Evolutionary conservation across 2,888 invertebrate genomes (phyloP).

Genomic region (Mesorhabditis belari): DNA sequence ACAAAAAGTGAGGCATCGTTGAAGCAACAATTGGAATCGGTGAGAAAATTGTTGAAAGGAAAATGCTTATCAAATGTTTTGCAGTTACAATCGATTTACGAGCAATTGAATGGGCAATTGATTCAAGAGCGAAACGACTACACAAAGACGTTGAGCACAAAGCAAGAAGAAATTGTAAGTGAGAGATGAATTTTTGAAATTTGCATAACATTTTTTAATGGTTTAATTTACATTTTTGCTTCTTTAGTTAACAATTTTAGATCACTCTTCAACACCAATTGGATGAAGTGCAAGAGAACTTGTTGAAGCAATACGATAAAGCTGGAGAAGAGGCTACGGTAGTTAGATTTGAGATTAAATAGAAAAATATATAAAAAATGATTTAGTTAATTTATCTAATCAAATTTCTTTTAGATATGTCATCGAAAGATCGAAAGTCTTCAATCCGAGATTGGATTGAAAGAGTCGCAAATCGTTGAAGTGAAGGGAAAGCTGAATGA

Average conservation of each 20-base stretch:
- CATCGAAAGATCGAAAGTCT: neutral
- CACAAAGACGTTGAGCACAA: neutral
- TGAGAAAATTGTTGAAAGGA: neutral
- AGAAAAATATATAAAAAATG: too few relatives aligned
- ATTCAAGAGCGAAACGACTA: neutral
- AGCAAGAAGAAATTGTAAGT: neutral
- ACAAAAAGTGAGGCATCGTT: neutral
- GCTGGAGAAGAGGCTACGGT: too few relatives aligned
- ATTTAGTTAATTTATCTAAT: too few relatives aligned
- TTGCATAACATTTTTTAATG: too few relatives aligned
- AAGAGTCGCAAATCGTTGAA: neutral
- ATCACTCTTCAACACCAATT: neutral
- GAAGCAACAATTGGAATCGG: too few relatives aligned
- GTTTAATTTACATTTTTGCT: too few relatives aligned
- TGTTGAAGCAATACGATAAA: neutral
- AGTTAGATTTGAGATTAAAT: too few relatives aligned
- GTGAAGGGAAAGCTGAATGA: neutral
- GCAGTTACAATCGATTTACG: neutral
- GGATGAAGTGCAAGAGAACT: neutral
- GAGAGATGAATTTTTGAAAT: too few relatives aligned
- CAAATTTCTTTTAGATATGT: neutral
- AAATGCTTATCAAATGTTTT: neutral
- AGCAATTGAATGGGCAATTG: neutral
- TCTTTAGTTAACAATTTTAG: neutral
- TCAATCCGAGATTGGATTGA: neutral